A percentile compares a stretch with the other conserved stretches of the same genome.
These are phyloP conservation scores for Coptodon rendalli DNA, from an alignment of 2,113 vertebrate genomes.

Conservation along the genomic window DNA sequence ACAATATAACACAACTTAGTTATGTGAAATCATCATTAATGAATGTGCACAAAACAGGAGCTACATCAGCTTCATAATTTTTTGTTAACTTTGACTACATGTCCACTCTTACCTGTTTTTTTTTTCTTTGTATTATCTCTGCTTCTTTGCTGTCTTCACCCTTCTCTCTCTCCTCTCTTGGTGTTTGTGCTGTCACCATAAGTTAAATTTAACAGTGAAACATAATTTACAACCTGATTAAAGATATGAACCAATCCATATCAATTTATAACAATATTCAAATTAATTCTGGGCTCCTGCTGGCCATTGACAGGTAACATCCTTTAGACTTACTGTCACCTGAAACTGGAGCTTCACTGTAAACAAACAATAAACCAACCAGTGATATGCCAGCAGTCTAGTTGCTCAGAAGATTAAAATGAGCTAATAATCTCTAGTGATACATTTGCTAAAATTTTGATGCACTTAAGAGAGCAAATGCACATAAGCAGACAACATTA, in stretches of 20 bases:
- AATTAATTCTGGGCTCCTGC: not conserved
- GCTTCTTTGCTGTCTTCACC: not conserved
- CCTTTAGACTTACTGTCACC: not conserved
- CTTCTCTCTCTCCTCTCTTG: not conserved
- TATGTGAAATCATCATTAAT: not conserved
- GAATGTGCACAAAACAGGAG: not conserved
- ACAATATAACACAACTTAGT: not conserved
- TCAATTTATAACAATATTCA: not conserved
- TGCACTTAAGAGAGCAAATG: not conserved
- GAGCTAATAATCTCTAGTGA: not conserved
- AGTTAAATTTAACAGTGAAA: not conserved
- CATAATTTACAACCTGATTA: not conserved
- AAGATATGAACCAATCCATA: not conserved
- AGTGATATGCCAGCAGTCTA: not conserved
- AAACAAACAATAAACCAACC: not conserved
- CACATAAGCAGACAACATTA: not conserved
- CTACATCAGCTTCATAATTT: not conserved
- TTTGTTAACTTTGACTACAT: not conserved
- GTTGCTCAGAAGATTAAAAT: not conserved
- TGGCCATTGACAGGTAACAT: not conserved
- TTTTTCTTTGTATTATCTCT: not conserved
- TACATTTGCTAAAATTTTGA: not conserved
- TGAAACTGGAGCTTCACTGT: not conserved
- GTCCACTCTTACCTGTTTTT: not conserved
- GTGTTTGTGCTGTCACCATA: not conserved